Conservation (phyloP, 2,888 invertebrate species). For the Trichacis sp. region DNA sequence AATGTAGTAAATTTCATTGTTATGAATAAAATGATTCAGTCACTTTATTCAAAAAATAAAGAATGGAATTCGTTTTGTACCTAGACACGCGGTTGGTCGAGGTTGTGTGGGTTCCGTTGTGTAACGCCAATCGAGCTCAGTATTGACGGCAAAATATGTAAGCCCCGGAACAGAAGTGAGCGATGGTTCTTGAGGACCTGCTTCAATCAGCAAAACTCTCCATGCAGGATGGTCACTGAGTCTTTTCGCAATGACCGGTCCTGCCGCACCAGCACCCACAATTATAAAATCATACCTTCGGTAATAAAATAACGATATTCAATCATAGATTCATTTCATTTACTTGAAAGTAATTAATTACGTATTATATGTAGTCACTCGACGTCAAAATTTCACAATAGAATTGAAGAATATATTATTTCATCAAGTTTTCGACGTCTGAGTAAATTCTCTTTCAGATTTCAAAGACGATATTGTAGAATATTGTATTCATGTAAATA, state of each 20-base stretch:
- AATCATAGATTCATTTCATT: too few species aligned
- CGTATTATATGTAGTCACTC: too few species aligned
- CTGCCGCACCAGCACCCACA: constrained; percentile 69
- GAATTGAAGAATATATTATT: too few species aligned
- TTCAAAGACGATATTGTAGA: too few species aligned
- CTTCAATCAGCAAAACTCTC: constrained; percentile 67
- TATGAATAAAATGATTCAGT: not conserved
- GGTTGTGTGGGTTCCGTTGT: constrained; percentile 70
- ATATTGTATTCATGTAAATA: too few species aligned
- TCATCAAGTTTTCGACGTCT: too few species aligned
- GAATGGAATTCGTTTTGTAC: constrained; percentile 40
- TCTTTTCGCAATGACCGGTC: constrained; percentile 70
- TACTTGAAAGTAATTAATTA: too few species aligned
- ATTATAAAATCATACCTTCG: constrained; percentile 69
- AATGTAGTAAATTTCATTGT: too few species aligned
- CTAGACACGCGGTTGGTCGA: constrained; percentile 63
- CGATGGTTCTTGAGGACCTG: constrained; percentile 69
- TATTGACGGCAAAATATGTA: constrained; percentile 62
- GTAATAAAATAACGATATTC: too few species aligned
- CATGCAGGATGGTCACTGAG: constrained; percentile 69
- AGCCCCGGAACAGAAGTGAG: constrained; percentile 67
- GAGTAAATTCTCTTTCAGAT: too few species aligned
- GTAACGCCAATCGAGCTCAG: constrained; percentile 71
- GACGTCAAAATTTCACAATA: too few species aligned
- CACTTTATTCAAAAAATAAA: not conserved